Percentiles rank a stretch among this genome's conserved stretches.
phyloP scores from a whole-genome alignment of 2,797 vertebrate genomes.

The Percopsis omiscomaycus region DNA sequence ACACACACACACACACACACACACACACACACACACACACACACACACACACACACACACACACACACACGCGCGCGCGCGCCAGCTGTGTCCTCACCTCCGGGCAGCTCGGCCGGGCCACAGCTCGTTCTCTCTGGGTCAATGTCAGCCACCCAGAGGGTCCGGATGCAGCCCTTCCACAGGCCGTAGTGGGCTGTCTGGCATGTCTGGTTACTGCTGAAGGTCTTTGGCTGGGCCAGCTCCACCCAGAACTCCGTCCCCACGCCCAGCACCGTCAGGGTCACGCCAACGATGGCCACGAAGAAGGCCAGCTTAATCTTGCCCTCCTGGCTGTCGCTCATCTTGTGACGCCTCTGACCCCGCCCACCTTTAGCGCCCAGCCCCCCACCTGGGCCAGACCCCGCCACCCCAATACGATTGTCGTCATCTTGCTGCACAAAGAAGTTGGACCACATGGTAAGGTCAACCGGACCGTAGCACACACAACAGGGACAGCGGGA shows the following conservation, averaged over 20 bases:
- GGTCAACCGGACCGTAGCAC: background rate
- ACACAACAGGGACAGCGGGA: background rate
- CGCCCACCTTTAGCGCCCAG: constrained; percentile 60
- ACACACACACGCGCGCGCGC: background rate
- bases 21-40: constrained; percentile 25
- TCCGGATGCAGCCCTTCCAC: constrained; percentile 88
- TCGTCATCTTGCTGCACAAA: constrained; percentile 85
- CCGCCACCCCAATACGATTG: constrained; percentile 66
- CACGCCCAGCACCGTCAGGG: constrained; percentile 85
- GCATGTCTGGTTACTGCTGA: constrained; percentile 82
- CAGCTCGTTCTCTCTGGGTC: constrained; percentile 83
- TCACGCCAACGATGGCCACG: constrained; percentile 82
- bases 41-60: constrained; percentile 18
- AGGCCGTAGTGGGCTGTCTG: constrained; percentile 87
- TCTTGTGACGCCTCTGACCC: constrained; percentile 66
- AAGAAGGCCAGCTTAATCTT: constrained; percentile 89
- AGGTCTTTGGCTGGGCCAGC: constrained; percentile 82
- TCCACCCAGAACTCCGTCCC: constrained; percentile 94
- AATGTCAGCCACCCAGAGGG: constrained; percentile 84
- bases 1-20: background rate
- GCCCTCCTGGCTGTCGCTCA: constrained; percentile 85
- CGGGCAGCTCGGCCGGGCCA: constrained; percentile 84
- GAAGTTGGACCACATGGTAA: constrained; percentile 87
- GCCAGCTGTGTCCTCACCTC: constrained; percentile 78
- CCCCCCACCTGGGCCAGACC: constrained; percentile 51